A percentile compares a stretch with the other conserved stretches of the same genome.
phyloP scores from a whole-genome alignment of 1,140 invertebrate genomes.

The Tribolium madens region DNA sequence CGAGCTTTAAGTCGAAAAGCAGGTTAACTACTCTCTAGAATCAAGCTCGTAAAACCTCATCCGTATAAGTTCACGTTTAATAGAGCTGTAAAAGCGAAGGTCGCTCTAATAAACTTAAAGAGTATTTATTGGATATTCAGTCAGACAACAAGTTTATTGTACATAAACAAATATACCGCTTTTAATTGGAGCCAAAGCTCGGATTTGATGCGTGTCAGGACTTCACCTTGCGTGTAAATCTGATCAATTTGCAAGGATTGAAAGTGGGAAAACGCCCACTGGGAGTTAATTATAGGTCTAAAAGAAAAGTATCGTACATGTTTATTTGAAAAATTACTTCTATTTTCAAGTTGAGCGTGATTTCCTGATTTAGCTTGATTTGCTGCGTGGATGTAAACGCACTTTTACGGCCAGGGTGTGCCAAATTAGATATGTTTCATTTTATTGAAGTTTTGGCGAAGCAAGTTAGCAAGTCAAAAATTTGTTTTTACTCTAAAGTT shows the following conservation, averaged over 20 bases:
- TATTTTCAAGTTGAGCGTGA: constrained; percentile 24
- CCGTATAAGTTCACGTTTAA: constrained; percentile 34
- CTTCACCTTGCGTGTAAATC: constrained; percentile 23
- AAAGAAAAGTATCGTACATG: constrained; percentile 6
- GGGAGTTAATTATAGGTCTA: constrained; percentile 1
- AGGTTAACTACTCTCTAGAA: constrained; percentile 33
- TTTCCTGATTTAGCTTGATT: constrained; percentile 11
- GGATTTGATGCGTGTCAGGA: constrained; percentile 1
- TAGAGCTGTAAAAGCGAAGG: constrained; percentile 29
- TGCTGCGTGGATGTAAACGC: constrained; percentile 11
- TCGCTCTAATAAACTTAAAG: constrained; percentile 29
- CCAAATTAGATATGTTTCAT: constrained; percentile 10
- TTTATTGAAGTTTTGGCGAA: not conserved
- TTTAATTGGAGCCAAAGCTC: not conserved
- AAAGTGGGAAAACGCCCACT: constrained; percentile 6
- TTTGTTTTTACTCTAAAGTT: too few relatives aligned
- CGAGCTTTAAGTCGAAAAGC: constrained; percentile 25
- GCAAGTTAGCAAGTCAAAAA: too few relatives aligned
- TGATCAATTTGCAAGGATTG: constrained; percentile 21
- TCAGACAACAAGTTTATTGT: constrained; percentile 24
- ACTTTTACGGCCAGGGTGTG: constrained; percentile 18
- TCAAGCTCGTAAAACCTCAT: constrained; percentile 31
- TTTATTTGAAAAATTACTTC: constrained; percentile 29
- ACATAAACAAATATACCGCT: constrained; percentile 14
- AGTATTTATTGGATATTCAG: constrained; percentile 32